Percentiles rank a stretch among this genome's conserved stretches.
Conservation (phyloP, 1,140 invertebrate species). For the Calliopsis andreniformis region DNA sequence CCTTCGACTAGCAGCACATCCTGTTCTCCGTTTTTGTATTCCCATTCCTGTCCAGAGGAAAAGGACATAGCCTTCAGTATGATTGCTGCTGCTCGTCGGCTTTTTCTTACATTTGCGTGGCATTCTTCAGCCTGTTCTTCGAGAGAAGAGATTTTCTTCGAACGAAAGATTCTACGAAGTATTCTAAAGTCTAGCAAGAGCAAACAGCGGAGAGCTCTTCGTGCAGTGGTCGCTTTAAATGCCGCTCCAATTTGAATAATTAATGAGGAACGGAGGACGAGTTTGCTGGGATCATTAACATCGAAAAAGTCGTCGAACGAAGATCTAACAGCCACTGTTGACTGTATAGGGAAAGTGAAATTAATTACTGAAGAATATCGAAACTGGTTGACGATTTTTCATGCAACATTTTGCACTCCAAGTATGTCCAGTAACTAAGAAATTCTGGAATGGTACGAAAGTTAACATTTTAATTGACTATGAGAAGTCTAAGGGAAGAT, state of each 20-base stretch:
- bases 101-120: conserved; percentile 54
- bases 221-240: not conserved
- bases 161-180: conserved; percentile 49
- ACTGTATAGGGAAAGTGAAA: not conserved
- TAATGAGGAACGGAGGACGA: not conserved
- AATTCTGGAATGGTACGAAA: conserved; percentile 21
- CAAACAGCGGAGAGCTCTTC: not conserved
- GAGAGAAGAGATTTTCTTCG: conserved; percentile 53
- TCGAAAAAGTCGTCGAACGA: not conserved
- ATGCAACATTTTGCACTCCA: too few relatives aligned
- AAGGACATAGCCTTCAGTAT: conserved; percentile 56
- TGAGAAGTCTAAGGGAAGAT: conserved; percentile 26
- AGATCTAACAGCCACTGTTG: not conserved
- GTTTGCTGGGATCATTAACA: not conserved
- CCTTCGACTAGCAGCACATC: conserved; percentile 20
- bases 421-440: too few relatives aligned
- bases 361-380: too few relatives aligned
- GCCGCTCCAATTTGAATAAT: conserved; percentile 10
- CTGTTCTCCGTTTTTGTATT: conserved; percentile 34
- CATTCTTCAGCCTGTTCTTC: conserved; percentile 23
- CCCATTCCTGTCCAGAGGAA: conserved; percentile 45
- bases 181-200: conserved; percentile 8
- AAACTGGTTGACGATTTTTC: not conserved
- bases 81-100: conserved; percentile 47
- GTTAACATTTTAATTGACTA: conserved; percentile 48